A percentile compares a stretch with the other conserved stretches of the same genome.
phyloP scores from a whole-genome alignment of 1,140 invertebrate genomes.

The Scaptodrosophila lebanonensis region DNA sequence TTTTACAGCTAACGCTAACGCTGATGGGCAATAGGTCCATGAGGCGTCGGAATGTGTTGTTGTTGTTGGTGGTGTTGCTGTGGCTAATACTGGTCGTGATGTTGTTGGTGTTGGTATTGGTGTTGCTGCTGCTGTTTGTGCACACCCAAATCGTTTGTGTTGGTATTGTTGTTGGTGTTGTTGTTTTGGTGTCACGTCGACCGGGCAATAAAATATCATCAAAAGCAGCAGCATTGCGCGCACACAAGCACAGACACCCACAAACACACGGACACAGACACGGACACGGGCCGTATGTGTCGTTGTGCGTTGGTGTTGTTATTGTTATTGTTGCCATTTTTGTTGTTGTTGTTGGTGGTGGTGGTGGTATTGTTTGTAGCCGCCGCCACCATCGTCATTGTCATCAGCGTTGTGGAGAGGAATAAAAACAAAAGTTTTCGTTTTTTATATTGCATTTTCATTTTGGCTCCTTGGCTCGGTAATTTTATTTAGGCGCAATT shows the following conservation, averaged over 20 bases:
- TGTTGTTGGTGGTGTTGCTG: conserved; percentile 15
- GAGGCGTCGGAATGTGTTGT: conserved; percentile 27
- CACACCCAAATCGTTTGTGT: conserved; percentile 15
- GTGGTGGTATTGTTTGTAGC: no score
- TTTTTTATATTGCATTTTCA: conserved; percentile 1
- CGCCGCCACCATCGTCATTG: no score
- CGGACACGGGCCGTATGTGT: no score
- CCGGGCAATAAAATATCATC: conserved; percentile 31
- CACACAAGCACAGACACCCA: conserved; percentile 11
- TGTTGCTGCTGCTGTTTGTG: conserved; percentile 9
- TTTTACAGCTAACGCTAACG: conserved; percentile 22
- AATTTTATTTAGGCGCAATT: conserved; percentile 29
- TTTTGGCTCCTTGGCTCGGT: no score
- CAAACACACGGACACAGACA: conserved; percentile 14
- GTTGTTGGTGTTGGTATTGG: conserved; percentile 1
- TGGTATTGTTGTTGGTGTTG: no score
- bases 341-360: no score
- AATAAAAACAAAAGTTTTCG: no score
- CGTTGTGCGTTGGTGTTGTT: neutral
- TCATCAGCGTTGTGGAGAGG: no score
- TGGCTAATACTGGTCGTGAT: neutral
- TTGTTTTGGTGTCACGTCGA: neutral
- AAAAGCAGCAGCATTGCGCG: conserved; percentile 17
- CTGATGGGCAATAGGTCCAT: conserved; percentile 37
- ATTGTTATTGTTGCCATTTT: no score